Percentiles rank a stretch among this genome's conserved stretches.
Evolutionary conservation across 2,797 vertebrate species (phyloP).

Genomic region (Kryptolebias ocellatus): DNA sequence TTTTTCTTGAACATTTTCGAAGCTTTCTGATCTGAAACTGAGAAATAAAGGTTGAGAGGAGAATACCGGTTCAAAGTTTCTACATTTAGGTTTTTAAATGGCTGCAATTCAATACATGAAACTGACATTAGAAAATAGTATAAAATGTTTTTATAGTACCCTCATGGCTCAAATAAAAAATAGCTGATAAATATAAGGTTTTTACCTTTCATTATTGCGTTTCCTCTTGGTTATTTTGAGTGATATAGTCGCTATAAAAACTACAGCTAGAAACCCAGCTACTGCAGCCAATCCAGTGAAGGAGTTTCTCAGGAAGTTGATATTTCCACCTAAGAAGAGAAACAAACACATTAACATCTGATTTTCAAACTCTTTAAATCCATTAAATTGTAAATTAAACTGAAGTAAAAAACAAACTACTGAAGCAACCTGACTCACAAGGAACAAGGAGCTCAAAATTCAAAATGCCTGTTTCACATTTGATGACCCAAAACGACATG

Average conservation of each 20-base stretch:
- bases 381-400: too few species aligned
- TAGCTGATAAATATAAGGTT: too few species aligned
- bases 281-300: conserved; percentile 66
- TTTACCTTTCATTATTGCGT: conserved; percentile 44
- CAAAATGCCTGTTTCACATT: not conserved
- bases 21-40: conserved; percentile 54
- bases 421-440: too few species aligned
- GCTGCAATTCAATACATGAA: not conserved
- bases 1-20: not conserved
- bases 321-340: not conserved
- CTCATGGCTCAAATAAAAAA: too few species aligned
- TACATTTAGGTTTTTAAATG: too few species aligned
- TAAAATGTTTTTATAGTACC: not conserved
- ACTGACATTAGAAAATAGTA: not conserved
- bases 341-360: not conserved
- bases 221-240: conserved; percentile 28
- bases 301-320: not conserved
- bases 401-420: too few species aligned
- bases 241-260: conserved; percentile 26
- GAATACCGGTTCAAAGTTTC: not conserved
- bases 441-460: too few species aligned
- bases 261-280: conserved; percentile 65
- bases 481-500: not conserved
- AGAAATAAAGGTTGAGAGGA: not conserved
- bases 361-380: not conserved